These are phyloP conservation scores for Dermatophagoides farinae DNA, from an alignment of 1,140 invertebrate genomes.

Conservation along the genomic window DNA sequence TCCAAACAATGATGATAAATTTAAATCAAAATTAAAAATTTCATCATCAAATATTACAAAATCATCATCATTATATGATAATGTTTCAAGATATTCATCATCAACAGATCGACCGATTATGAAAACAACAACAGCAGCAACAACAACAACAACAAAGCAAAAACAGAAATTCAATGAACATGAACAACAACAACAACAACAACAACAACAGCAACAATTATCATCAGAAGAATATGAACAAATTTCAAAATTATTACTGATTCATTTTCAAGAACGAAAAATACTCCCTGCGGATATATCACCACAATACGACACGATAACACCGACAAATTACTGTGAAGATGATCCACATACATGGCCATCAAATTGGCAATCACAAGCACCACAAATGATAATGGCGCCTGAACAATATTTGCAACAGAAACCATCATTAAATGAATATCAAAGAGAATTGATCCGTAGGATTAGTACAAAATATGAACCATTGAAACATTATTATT, in stretches of 20 bases:
- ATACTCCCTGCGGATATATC: not conserved
- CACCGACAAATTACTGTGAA: not conserved
- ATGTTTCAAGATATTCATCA: no score
- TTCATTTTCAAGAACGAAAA: not conserved
- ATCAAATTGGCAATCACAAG: constrained; percentile 4
- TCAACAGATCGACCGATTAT: no score
- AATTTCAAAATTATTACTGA: not conserved
- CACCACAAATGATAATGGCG: not conserved
- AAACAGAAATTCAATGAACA: not conserved
- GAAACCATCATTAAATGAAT: not conserved
- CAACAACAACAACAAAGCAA: not conserved
- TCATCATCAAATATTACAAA: no score
- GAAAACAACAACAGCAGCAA: no score
- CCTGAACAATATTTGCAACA: not conserved
- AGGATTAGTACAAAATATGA: not conserved
- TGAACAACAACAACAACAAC: not conserved
- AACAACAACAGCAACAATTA: not conserved
- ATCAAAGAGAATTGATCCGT: not conserved
- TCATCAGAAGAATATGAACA: not conserved
- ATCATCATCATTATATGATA: no score
- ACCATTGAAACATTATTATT: not conserved
- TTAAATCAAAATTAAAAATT: no score
- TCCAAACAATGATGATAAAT: no score
- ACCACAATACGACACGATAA: not conserved
- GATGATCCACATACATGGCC: constrained; percentile 7